Evolutionary conservation across 2,113 vertebrate genomes (phyloP), one percentile per base, ranked within the genome.

Genomic region (Psittacus erithacus): DNA sequence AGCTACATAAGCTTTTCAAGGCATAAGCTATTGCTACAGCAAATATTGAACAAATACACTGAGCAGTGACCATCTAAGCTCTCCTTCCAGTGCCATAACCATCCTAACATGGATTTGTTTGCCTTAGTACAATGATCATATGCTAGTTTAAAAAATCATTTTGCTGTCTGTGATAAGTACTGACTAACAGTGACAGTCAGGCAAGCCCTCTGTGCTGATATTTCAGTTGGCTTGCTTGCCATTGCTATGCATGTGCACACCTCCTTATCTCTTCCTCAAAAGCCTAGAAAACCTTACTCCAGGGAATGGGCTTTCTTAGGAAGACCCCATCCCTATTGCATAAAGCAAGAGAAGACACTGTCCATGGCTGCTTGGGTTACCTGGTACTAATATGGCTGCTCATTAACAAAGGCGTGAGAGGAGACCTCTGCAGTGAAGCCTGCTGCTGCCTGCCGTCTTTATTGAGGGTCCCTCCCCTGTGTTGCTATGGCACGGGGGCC

Each of bases 201-300:
- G 25, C 14, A 57, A 60, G n/a, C 20, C 17, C 33, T 74, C 73
- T 41, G 35, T 31, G 17, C 67, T 17, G 6, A 31, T 15, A 24
- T 18, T 13, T 9, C 31, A 39, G 35, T 5, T 33, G n/a, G 12
- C 43, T 74, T 33, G 27, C 28, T 27, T 57, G 23, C 17, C 33
- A 35, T 50, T 75, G 13, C 62, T 11, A 9, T 0, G 1, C 3
- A 0, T 41, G 19, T 3, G 4, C 17, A 2, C 27, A n/a, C 35
- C 35, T 75, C 19, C 14, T 20, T 24, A 50, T n/a, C 55, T 43
- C 60, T 79, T 10, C 33, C 55, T 57, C 60, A 46, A 38, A 60
- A 63, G 18, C 33, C 27, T n/a, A 13, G 17, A 46, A 39, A 24
- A 29, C 53, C 27, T 53, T 29, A 43, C 0, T 0, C 27, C 19